Evolutionary conservation across 2,888 invertebrate genomes (phyloP), one percentile per base, ranked within the genome.

Genomic region (Lepidocyrtoides sp.): DNA sequence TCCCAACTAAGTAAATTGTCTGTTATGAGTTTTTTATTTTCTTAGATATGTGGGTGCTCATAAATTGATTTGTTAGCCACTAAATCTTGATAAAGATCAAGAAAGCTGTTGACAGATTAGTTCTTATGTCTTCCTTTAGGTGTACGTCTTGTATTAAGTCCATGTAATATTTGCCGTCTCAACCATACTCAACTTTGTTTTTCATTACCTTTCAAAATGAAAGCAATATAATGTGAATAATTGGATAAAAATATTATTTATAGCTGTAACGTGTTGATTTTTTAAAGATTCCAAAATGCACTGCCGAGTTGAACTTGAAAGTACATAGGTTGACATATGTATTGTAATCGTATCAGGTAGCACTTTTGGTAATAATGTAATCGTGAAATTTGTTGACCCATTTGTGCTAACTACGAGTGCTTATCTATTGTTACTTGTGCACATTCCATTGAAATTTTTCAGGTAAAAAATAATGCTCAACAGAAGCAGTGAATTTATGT

Each of bases 41-140:
- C 66, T n/a, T n/a, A n/a, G n/a, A n/a, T n/a, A 88, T 69, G 87
- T 87, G 79, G 79, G 79, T 63, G 48, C 32, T 57, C 88, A 81
- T 88, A 81, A 87, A 87, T 87, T 87, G 89, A 89, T 54, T 41
- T 48, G 77, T 79, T 87, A 57, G 84, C 85, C 72, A 72, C 57
- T 92, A 88, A 90, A 91, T 89, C 89, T 91, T 91, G 92, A 93
- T 93, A 91, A 92, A 87, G 84, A 93, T 91, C 91, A 87, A 60
- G 87, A 88, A 89, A 92, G 84, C 79, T 92, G 93, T 91, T 92
- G 93, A 93, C 93, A 93, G 93, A 92, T 91, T 89, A 91, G 85
- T 92, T 91, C 92, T 57, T 89, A 72, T 17, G 17, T 29, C 48
- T n/a, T n/a, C n/a, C n/a, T n/a, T n/a, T n/a, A n/a, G n/a, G n/a